Conservation (phyloP, 2,888 invertebrate genomes). For the Hermaeophaga mercurialis region DNA sequence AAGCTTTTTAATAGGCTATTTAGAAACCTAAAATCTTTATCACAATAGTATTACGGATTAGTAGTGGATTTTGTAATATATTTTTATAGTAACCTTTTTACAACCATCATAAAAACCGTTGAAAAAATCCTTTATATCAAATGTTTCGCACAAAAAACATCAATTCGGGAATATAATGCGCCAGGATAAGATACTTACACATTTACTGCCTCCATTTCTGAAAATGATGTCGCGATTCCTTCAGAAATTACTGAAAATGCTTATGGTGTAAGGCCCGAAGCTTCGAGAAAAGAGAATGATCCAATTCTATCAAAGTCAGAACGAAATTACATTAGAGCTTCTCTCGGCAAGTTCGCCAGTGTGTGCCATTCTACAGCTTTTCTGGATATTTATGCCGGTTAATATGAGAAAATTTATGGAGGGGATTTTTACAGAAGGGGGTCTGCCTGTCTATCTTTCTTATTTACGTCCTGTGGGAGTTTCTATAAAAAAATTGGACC, state of each 20-base stretch:
- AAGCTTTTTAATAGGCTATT: no score
- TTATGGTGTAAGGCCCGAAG: constrained; percentile 43
- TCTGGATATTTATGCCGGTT: constrained; percentile 33
- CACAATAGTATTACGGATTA: no score
- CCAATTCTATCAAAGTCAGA: constrained; percentile 36
- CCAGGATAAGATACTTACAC: constrained; percentile 47
- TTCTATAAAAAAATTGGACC: no score
- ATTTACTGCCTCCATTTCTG: constrained; percentile 46
- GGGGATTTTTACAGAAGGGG: constrained; percentile 17
- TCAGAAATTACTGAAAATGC: constrained; percentile 48
- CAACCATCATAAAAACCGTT: no score
- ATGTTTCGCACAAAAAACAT: constrained; percentile 24
- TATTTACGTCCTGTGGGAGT: no score
- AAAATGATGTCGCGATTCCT: constrained; percentile 47
- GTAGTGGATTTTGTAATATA: no score
- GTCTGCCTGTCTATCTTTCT: constrained; percentile 10
- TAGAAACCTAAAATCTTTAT: no score
- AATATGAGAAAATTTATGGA: constrained; percentile 29
- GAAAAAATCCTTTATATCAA: constrained; percentile 14
- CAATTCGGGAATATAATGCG: constrained; percentile 35
- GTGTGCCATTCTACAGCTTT: constrained; percentile 24
- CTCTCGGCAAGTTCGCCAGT: constrained; percentile 18
- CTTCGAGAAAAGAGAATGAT: constrained; percentile 38
- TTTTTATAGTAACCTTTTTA: no score
- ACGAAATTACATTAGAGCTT: constrained; percentile 29